Evolutionary conservation across 1,140 invertebrate species (phyloP), one percentile per base, ranked within the genome.

Genomic region (Prorops nasuta): DNA sequence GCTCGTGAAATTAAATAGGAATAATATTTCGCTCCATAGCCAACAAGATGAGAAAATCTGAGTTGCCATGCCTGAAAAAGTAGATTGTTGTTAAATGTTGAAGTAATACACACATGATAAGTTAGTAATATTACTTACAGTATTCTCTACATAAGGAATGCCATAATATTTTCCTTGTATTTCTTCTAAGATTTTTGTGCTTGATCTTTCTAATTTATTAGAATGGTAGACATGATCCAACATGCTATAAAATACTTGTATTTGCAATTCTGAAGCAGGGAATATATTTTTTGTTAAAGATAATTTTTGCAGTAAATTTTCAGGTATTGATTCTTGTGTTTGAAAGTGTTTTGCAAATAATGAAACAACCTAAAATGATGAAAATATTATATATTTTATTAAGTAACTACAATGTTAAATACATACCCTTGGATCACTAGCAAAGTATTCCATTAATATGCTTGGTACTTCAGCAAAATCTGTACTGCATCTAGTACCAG

Each of bases 381-480:
- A n/a, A 43, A 44, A 28, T 14, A 51, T 32, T 17, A 45, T 32
- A 44, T 46, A 22, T 16, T 24, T 24, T 9, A 52, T 15, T 35
- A 20, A 7, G 17, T 52, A 10, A 10, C 10, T 4, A n/a, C 22
- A 10, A 8, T 34, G 18, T 38, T 35, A 35, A 35, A 38, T 51
- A 63, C 54, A 64, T 67, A 94, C 91, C 58, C 91, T 80, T 1
- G 91, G 88, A 81, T 98, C 92, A 39, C 84, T 85, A 18, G 93
- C 90, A 82, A 99, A 99, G 75, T 94, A 96, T 79, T 99, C 97
- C 95, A 99, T 98, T 14, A 99, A 79, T 50, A 98, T 88, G 38
- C 94, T 98, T 18, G 97, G 97, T 21, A 99, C 92, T 83, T 99
- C 98, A 3, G 97, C 97, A 71, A 99, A 92, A 80, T 99, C 97